phyloP scores from a whole-genome alignment of 2,113 vertebrate species.

The Xiphophorus maculatus region DNA sequence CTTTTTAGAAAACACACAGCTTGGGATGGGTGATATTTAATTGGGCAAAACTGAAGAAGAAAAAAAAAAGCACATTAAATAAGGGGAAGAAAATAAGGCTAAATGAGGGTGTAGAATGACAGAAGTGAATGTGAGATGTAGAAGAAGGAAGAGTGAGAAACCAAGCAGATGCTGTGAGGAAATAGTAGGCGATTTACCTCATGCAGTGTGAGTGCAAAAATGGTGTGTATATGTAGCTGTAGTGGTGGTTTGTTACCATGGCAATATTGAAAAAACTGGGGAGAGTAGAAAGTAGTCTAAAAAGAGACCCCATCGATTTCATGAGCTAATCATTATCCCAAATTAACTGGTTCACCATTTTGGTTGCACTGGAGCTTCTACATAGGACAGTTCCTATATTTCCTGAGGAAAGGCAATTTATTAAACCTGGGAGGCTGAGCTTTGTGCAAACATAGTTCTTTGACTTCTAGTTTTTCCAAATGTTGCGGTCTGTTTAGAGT shows the following conservation, averaged over 20 bases:
- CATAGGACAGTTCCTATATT: background rate
- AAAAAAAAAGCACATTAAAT: constrained; percentile 9
- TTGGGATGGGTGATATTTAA: constrained; percentile 9
- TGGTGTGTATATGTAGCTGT: constrained; percentile 44
- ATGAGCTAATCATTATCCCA: constrained; percentile 24
- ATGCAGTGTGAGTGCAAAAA: constrained; percentile 57
- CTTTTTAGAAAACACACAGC: constrained; percentile 4
- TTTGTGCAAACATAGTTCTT: constrained; percentile 5
- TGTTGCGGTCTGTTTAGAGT: constrained; percentile 35
- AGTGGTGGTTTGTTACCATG: constrained; percentile 67
- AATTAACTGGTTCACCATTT: constrained; percentile 31
- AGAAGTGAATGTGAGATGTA: constrained; percentile 7
- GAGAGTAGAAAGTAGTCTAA: constrained; percentile 29
- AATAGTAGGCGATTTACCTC: constrained; percentile 49
- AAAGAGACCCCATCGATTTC: constrained; percentile 57
- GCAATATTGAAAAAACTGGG: constrained; percentile 40
- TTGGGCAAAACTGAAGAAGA: constrained; percentile 12
- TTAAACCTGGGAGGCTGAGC: constrained; percentile 11
- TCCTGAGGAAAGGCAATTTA: constrained; percentile 14
- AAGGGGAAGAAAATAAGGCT: constrained; percentile 5
- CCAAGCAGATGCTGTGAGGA: constrained; percentile 45
- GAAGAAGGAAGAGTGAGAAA: constrained; percentile 24
- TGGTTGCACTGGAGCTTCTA: constrained; percentile 19
- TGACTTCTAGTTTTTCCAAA: constrained; percentile 7
- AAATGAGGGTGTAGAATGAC: constrained; percentile 21